phyloP scores from a whole-genome alignment of 2,113 vertebrate species.

The Calyptomena viridis region DNA sequence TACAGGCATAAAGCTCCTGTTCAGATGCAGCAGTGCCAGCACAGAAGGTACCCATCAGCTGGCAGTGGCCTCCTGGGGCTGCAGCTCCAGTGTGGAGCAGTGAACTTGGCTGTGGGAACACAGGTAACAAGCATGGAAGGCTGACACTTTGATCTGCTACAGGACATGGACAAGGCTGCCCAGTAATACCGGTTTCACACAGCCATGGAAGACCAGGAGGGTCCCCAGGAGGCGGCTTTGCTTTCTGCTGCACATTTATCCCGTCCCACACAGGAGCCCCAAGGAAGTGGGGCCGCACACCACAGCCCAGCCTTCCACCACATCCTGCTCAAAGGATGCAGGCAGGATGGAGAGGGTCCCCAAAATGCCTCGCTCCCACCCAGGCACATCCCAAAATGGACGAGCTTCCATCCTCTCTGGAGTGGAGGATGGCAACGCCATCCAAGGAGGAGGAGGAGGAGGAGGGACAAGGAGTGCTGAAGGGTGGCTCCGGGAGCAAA shows the following conservation, averaged over 20 bases:
- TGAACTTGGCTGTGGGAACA: rapidly evolving
- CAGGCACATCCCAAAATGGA: background rate
- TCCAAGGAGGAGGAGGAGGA: background rate
- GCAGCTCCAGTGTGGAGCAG: background rate
- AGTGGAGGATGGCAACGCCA: rapidly evolving
- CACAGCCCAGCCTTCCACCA: background rate
- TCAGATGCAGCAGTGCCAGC: background rate
- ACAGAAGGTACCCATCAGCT: background rate
- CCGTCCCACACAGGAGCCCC: background rate
- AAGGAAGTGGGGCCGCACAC: rapidly evolving
- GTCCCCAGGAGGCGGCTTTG: background rate
- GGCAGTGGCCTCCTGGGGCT: background rate
- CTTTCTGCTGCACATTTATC: background rate
- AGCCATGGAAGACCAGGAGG: rapidly evolving
- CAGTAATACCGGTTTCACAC: background rate
- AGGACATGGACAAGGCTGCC: rapidly evolving
- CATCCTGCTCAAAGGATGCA: background rate
- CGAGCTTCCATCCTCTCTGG: background rate
- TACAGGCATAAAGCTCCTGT: background rate
- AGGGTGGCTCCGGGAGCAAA: background rate
- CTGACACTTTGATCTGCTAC: rapidly evolving
- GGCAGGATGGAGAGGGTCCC: background rate
- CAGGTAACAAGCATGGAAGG: rapidly evolving
- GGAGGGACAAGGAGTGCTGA: background rate
- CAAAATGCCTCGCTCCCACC: background rate